Evolutionary conservation across 2,888 invertebrate species (phyloP).

Genomic region (Apotomis turbidana): DNA sequence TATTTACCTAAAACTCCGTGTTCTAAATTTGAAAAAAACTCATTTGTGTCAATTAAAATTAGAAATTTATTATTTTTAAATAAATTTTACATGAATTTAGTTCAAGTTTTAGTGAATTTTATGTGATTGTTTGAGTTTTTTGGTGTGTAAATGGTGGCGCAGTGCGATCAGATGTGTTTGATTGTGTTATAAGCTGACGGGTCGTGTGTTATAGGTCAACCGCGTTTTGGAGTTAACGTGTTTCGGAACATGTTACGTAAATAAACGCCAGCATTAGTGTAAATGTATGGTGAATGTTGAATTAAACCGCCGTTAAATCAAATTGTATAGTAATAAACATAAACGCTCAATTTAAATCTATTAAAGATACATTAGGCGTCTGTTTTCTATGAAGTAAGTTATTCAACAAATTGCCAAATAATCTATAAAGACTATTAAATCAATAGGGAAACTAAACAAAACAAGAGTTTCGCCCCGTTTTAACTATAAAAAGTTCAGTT

Average conservation of each 20-base stretch:
- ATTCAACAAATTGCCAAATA: neutral
- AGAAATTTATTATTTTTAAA: conserved; percentile 39
- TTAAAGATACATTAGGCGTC: conserved; percentile 9
- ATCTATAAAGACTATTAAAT: neutral
- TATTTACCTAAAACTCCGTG: conserved; percentile 58
- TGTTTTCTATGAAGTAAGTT: conserved; percentile 21
- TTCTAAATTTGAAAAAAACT: conserved; percentile 13
- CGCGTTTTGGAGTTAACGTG: conserved; percentile 53
- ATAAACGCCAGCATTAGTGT: neutral
- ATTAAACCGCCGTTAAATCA: conserved; percentile 9
- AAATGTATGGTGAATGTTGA: conserved; percentile 7
- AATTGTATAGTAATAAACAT: conserved; percentile 9
- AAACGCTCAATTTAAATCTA: neutral
- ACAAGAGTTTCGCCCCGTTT: neutral
- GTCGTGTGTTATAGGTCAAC: conserved; percentile 58
- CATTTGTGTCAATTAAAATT: conserved; percentile 34
- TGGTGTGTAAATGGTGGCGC: conserved; percentile 55
- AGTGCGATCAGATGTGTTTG: conserved; percentile 69
- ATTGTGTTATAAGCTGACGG: conserved; percentile 55
- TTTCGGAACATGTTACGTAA: conserved; percentile 15
- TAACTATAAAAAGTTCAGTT: no score
- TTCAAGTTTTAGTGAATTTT: conserved; percentile 38
- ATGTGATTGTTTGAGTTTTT: conserved; percentile 38
- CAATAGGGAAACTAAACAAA: neutral
- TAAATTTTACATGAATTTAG: conserved; percentile 45